These are phyloP conservation scores for Rhinatrema bivittatum DNA, from an alignment of 2,797 vertebrate genomes.

Conservation along the genomic window DNA sequence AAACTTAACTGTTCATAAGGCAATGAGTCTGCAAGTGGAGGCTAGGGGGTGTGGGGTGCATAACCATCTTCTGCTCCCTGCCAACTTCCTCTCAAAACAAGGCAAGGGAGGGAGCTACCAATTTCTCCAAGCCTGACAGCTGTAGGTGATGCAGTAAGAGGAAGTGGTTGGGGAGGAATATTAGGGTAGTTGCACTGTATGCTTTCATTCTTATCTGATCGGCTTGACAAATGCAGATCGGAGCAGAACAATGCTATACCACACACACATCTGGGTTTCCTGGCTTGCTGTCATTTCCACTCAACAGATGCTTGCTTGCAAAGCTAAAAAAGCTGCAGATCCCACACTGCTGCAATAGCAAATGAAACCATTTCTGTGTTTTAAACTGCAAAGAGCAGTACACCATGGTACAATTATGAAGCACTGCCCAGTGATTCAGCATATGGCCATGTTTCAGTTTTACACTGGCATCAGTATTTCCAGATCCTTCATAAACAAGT, in stretches of 20 bases:
- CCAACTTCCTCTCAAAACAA: constrained; percentile 39
- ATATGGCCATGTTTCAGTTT: too few relatives aligned
- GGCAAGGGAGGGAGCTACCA: too few relatives aligned
- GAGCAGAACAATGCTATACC: constrained; percentile 24
- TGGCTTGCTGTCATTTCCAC: constrained; percentile 31
- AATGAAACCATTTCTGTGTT: too few relatives aligned
- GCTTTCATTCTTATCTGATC: constrained; percentile 55
- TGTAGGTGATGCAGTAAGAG: constrained; percentile 38
- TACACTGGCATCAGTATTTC: too few relatives aligned
- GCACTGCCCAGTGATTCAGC: too few relatives aligned
- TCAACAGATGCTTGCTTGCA: constrained; percentile 25
- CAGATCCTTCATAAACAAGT: too few relatives aligned
- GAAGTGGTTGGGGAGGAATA: constrained; percentile 50
- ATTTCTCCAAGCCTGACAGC: too few relatives aligned
- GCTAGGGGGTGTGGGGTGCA: not conserved
- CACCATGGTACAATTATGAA: too few relatives aligned
- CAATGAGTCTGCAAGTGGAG: not conserved
- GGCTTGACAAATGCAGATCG: constrained; percentile 39
- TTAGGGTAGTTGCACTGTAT: constrained; percentile 28
- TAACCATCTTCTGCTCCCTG: constrained; percentile 11
- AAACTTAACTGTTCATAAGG: not conserved
- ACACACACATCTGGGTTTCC: constrained; percentile 40
- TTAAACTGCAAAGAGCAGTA: too few relatives aligned
- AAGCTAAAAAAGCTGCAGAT: constrained; percentile 12
- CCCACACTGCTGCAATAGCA: constrained; percentile 14